Base-by-base conservation (phyloP, 2,888 invertebrate species). In the Lamproptera curius region DNA sequence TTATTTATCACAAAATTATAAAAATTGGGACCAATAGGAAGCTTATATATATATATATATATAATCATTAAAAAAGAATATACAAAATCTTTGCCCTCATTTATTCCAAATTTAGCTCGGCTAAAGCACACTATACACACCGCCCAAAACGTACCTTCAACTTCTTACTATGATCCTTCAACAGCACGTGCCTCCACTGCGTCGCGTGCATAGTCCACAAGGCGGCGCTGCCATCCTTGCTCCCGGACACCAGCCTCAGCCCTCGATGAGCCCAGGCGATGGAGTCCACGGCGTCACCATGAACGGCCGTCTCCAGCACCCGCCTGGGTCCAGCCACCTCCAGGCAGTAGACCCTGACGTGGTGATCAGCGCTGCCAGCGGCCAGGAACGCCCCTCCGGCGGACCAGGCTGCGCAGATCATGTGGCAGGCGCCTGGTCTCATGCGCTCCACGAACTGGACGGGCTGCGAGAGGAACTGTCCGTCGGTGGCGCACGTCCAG, bases 341-440 rank as follows among this genome's bases (percentile, higher is more conserved):
- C 90, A 93, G 90, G 56, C 92, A 90, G 73, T 98, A 99, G n/a
- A 98, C 94, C 16, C 95, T 87, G 16, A 99, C 96, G 73, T 96
- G 94, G 74, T 97, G 96, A 85, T 99, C 98, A 0, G 97, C 96
- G 50, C 95, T 96, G 41, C 98, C 99, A 5, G 98, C 95, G 2
- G 98, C 98, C 59, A 98, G 89, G 78, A 83, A 77, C 9, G 74
- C 76, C 15, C 80, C 83, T 1, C 97, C 54, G 91, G 90, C 85
- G 0, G 74, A 76, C 84, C 84, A 84, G 1, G 83, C 82, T 1
- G 81, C 95, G 76, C 97, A 98, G 63, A 98, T 93, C 95, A 99
- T 97, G 88, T 97, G 97, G 23, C 97, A 96, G 62, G 95, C 94
- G 53, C 98, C 98, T 0, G 97, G 97, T 2, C 97, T 89, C 85